Evolutionary conservation across 2,113 vertebrate species (phyloP).

Genomic region (Crotalus helleri): DNA sequence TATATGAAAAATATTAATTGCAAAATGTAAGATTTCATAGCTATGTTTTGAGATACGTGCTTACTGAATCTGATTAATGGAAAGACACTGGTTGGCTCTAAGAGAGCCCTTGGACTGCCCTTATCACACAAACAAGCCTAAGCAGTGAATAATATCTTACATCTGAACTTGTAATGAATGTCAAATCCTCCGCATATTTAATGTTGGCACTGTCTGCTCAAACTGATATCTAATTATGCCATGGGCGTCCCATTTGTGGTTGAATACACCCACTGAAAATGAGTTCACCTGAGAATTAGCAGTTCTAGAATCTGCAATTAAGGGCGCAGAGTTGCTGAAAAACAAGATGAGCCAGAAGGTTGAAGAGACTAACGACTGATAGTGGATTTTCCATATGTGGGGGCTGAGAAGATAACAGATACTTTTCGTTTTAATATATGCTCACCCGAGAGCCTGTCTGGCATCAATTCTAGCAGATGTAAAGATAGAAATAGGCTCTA

Average conservation of each 20-base stretch:
- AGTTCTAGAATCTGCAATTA: background rate
- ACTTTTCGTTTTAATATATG: background rate
- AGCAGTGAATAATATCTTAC: conserved; percentile 31
- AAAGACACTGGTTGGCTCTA: conserved; percentile 13
- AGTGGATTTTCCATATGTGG: background rate
- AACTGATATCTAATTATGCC: conserved; percentile 10
- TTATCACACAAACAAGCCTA: conserved; percentile 34
- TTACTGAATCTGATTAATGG: background rate
- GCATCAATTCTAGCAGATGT: background rate
- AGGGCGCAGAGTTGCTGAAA: background rate
- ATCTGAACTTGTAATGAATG: background rate
- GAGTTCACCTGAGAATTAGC: background rate
- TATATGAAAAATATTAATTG: background rate
- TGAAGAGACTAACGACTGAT: background rate
- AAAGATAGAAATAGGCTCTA: background rate
- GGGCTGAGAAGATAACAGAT: background rate
- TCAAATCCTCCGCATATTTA: background rate
- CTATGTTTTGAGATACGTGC: conserved; percentile 9
- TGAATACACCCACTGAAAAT: background rate
- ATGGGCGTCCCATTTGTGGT: background rate
- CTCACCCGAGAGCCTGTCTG: background rate
- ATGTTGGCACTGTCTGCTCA: background rate
- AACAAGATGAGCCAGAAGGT: background rate
- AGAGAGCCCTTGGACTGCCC: conserved; percentile 12
- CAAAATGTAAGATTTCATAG: background rate